phyloP scores from a whole-genome alignment of 2,113 vertebrate genomes.

The Numida meleagris region DNA sequence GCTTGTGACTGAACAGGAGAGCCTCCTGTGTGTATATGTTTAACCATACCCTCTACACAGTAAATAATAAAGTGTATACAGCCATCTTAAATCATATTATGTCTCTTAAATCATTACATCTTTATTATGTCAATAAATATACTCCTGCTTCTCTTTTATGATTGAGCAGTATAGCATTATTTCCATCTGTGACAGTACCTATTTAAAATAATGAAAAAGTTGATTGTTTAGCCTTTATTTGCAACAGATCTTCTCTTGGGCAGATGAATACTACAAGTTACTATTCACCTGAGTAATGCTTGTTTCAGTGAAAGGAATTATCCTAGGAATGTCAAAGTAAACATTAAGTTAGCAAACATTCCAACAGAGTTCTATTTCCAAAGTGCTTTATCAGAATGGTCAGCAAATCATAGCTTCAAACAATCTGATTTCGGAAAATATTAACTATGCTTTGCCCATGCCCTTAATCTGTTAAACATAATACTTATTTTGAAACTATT shows the following conservation, averaged over 20 bases:
- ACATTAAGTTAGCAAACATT: neutral
- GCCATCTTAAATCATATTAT: too few relatives aligned
- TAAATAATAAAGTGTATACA: too few relatives aligned
- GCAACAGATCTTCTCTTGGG: neutral
- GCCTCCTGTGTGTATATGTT: too few relatives aligned
- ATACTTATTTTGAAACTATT: neutral
- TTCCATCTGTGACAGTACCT: neutral
- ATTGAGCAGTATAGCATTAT: too few relatives aligned
- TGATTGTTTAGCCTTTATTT: neutral
- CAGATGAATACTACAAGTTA: rapidly evolving
- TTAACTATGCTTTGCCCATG: neutral
- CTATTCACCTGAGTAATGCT: neutral
- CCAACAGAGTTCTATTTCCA: neutral
- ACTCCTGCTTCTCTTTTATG: too few relatives aligned
- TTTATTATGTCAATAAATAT: too few relatives aligned
- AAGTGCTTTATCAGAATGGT: neutral
- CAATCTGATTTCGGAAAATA: neutral
- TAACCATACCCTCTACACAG: too few relatives aligned
- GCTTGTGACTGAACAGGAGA: too few relatives aligned
- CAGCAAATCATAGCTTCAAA: neutral
- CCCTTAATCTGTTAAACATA: neutral
- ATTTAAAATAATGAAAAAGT: neutral
- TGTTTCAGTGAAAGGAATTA: neutral
- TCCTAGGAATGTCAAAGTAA: neutral
- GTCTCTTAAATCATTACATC: too few relatives aligned